Evolutionary conservation across 2,113 vertebrate genomes (phyloP).

Genomic region (Salminus brasiliensis): DNA sequence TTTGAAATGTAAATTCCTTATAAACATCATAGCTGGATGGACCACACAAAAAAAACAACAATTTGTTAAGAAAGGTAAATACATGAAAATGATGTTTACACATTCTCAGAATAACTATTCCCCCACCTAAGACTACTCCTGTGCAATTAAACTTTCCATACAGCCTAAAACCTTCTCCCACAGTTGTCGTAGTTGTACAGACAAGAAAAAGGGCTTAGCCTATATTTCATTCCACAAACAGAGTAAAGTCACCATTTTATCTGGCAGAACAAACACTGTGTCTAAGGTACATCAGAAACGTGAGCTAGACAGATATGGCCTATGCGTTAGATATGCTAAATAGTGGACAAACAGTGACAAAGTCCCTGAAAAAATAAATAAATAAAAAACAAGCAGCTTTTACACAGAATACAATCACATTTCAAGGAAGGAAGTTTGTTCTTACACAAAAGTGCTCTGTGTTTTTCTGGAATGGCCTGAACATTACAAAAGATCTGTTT

Average conservation of each 20-base stretch:
- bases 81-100: neutral
- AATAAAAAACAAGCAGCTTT: too few relatives aligned
- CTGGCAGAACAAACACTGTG: neutral
- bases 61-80: neutral
- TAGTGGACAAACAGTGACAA: constrained; percentile 2
- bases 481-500: neutral
- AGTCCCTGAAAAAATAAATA: neutral
- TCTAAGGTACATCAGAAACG: neutral
- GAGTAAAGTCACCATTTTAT: neutral
- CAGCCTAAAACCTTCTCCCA: neutral
- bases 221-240: neutral
- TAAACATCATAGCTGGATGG: neutral
- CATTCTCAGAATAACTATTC: neutral
- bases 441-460: neutral
- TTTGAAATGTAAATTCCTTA: neutral
- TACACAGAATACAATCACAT: too few relatives aligned
- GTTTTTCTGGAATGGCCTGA: neutral
- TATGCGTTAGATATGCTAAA: neutral
- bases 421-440: neutral
- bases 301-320: neutral
- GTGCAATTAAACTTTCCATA: neutral
- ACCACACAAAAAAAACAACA: neutral
- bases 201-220: neutral
- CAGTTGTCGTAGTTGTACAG: neutral
- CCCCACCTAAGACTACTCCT: neutral